Base-by-base conservation (phyloP, 2,797 vertebrate genomes). In the Tapera naevia region DNA sequence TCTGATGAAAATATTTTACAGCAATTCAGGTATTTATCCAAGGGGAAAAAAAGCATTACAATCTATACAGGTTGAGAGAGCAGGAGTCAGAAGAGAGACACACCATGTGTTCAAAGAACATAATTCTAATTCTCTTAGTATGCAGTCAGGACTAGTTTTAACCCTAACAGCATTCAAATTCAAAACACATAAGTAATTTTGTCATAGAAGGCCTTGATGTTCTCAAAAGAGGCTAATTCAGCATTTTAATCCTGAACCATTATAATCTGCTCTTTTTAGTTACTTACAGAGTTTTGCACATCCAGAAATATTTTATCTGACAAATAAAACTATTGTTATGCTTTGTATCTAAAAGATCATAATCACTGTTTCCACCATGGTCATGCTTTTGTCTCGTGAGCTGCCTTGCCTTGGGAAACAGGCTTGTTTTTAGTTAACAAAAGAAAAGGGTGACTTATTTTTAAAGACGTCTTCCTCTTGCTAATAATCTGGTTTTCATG, bases 1-100 rank as follows among this genome's bases (percentile, higher is more conserved):
- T 97, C 79, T 32, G 22, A 88, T 91, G 82, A 69, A 94, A 97
- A 89, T 96, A 95, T 96, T 96, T 97, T 94, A 93, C 39, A 92
- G 70, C 43, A 50, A 87, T 82, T 95, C 84, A 94, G 85, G 74
- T 67, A 67, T 76, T 84, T 88, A 72, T 51, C 75, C 39, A 60
- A 75, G 17, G 17, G 33, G 17, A 3, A 58, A 88, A 86, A 41
- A 92, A 39, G 3, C 11, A 5, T 17, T 75, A 17, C 5, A 43
- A 51, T 60, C 46, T 30, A 25, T 54, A 27, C 17, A 35, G n/a
- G 4, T 37, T 73, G 48, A 70, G 35, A 65, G 8, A 84, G 7
- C 19, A 74, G 23, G 71, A 94, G 54, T 58, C 50, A 43, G 16
- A 62, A 56, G 25, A n/a, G 18, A 84, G 45, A 53, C 7, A 17